phyloP scores from a whole-genome alignment of 2,888 invertebrate genomes.

The Rhabditoides inermis region DNA sequence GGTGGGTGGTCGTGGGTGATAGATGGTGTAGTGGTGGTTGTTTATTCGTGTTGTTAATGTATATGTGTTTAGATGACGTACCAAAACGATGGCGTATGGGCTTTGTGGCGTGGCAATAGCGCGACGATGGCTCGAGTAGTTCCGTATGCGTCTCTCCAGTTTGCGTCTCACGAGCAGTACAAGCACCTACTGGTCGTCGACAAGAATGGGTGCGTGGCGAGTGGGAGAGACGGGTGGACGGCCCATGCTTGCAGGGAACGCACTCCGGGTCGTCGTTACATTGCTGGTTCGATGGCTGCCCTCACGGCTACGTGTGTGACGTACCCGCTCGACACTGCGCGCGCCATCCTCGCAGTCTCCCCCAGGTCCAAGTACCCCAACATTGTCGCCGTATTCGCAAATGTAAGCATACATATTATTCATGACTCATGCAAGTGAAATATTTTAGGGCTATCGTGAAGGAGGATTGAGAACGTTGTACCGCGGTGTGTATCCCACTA shows the following conservation, averaged over 20 bases:
- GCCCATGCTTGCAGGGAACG: conserved; percentile 44
- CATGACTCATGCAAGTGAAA: too few relatives aligned
- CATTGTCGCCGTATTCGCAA: not conserved
- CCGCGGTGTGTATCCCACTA: conserved; percentile 34
- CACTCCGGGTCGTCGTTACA: conserved; percentile 62
- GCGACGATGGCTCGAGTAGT: conserved; percentile 94
- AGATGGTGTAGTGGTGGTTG: too few relatives aligned
- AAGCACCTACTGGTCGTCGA: conserved; percentile 64
- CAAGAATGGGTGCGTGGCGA: conserved; percentile 28
- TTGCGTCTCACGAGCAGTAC: conserved; percentile 94
- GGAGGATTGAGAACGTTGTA: conserved; percentile 24
- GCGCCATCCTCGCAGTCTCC: conserved; percentile 58
- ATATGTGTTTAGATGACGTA: too few relatives aligned
- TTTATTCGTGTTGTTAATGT: too few relatives aligned
- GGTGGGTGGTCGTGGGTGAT: too few relatives aligned
- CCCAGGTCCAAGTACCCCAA: conserved; percentile 19
- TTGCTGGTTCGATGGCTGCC: conserved; percentile 89
- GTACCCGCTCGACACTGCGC: conserved; percentile 89
- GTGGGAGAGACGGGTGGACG: not conserved
- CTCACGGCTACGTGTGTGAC: conserved; percentile 86
- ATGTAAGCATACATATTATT: not conserved
- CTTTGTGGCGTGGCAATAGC: conserved; percentile 75
- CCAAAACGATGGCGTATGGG: conserved; percentile 69
- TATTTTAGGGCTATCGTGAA: conserved; percentile 4
- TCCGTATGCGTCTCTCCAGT: conserved; percentile 95